Evolutionary conservation across 2,888 invertebrate genomes (phyloP), one percentile per base, ranked within the genome.

Genomic region (Diarsia rubi): DNA sequence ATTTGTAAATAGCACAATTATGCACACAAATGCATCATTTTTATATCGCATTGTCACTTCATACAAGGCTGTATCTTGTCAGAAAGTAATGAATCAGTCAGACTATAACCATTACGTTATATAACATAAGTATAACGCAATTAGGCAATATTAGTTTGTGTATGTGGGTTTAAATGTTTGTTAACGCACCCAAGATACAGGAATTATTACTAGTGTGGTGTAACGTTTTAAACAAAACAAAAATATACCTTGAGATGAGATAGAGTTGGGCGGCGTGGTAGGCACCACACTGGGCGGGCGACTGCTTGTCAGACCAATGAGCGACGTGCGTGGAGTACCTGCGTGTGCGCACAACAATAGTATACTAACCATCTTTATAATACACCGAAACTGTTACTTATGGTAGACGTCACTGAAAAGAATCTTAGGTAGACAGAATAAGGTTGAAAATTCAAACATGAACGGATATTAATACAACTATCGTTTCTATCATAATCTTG

Each of bases 261-360:
- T 95, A 2, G 96, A 96, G 86, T 97, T 98, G 19, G 98, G 97
- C 44, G 98, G 97, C 68, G 97, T 97, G 63, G 97, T 97, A 16
- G 97, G 97, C 69, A 97, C 97, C 59, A 97, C 97, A 88, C 97
- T 97, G 19, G 97, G 96, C 54, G 97, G 97, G 59, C 98, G 97
- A 88, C 98, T 98, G 88, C 98, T 98, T 9, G 98, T 98, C 88
- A 98, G 94, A 74, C 98, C 98, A 90, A 98, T 98, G 79, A 98
- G 95, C 3, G 98, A 98, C 54, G 98, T 97, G 91, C 98, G 98
- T 60, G 98, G 98, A 49, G 98, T 97, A 88, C 98, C 98, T 98
- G 78, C 6, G 75, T 65, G n/a, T 47, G 24, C 63, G 42, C 66
- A 69, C 31, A 71, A 24, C 12, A 47, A 11, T 59, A 16, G 54